Percentiles rank a stretch among this genome's conserved stretches.
Evolutionary conservation across 2,797 vertebrate species (phyloP).

Genomic region (Crax fasciolata): DNA sequence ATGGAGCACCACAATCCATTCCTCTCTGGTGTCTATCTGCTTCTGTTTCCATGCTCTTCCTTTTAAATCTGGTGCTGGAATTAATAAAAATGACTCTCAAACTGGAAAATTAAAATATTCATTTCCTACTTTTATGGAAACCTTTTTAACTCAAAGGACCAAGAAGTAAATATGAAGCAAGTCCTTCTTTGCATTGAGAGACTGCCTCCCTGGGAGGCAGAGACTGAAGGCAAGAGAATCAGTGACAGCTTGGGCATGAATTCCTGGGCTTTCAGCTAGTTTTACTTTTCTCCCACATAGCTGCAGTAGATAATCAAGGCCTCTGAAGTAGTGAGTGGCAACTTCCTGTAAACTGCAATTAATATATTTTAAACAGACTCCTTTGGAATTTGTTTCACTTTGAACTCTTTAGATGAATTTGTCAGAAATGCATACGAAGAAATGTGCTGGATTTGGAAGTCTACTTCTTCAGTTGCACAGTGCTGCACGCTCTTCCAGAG

Average conservation of each 20-base stretch:
- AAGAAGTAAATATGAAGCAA: neutral
- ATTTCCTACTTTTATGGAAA: neutral
- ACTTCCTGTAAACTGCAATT: neutral
- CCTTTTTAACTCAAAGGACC: neutral
- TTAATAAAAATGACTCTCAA: neutral
- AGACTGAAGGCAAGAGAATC: neutral
- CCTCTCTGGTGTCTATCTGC: neutral
- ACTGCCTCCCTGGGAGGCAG: neutral
- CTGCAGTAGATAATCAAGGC: neutral
- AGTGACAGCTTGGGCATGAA: neutral
- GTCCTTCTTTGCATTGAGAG: neutral
- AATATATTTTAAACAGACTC: rapidly evolving
- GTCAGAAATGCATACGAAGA: neutral
- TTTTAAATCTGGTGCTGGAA: neutral
- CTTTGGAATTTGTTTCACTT: neutral
- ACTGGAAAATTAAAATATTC: rapidly evolving
- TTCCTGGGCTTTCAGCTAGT: neutral
- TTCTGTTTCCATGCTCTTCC: neutral
- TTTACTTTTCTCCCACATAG: neutral
- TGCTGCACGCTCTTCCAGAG: neutral
- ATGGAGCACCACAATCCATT: neutral
- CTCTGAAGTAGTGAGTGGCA: neutral
- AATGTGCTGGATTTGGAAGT: neutral
- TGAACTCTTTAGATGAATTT: neutral
- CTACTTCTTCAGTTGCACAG: neutral